Base-by-base conservation (phyloP, 2,797 vertebrate genomes). In the Lates japonicus region DNA sequence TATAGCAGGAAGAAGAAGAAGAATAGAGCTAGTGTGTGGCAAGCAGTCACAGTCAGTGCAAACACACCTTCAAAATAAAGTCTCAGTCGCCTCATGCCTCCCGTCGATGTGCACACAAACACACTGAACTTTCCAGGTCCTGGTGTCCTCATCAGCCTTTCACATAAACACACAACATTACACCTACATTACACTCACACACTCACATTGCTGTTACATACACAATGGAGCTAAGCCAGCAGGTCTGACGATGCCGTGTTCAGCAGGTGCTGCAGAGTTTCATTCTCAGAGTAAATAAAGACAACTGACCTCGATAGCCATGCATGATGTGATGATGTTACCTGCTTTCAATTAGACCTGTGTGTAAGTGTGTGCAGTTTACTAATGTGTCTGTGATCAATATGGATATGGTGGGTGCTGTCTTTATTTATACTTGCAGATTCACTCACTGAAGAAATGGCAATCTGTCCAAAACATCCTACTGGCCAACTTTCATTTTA, bases 191-290 rank as follows among this genome's bases (percentile, higher is more conserved):
- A 44, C 42, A 44, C 14, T 6, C 29, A 57, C 16, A 33, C 55
- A 7, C 35, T 3, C 35, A 35, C 35, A 3, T 17, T 57, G 42
- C 13, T n/a, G n/a, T n/a, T n/a, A 51, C 33, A 51, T 29, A 33
- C 58, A 66, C 52, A 19, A 8, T 11, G 10, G 48, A 22, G 33
- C 44, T 61, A n/a, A n/a, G 72, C 73, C 83, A 59, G 57, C 33
- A 17, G 65, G 5, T 62, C 13, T 49, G 75, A 84, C 68, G 72
- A 57, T 74, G 69, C 80, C 63, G 60, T 33, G 42, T 19, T 63
- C 59, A 79, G 78, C 87, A 83, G 84, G 74, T 88, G 85, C 73
- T 80, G 69, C 84, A 62, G 51, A 57, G 61, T 74, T 75, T 83
- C 79, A 85, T 89, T 89, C 87, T 64, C 25, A 41, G 41, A 46